A percentile compares a stretch with the other conserved stretches of the same genome.
Evolutionary conservation across 2,888 invertebrate genomes (phyloP).

Genomic region (Galeopsomyia nigrocyanea): DNA sequence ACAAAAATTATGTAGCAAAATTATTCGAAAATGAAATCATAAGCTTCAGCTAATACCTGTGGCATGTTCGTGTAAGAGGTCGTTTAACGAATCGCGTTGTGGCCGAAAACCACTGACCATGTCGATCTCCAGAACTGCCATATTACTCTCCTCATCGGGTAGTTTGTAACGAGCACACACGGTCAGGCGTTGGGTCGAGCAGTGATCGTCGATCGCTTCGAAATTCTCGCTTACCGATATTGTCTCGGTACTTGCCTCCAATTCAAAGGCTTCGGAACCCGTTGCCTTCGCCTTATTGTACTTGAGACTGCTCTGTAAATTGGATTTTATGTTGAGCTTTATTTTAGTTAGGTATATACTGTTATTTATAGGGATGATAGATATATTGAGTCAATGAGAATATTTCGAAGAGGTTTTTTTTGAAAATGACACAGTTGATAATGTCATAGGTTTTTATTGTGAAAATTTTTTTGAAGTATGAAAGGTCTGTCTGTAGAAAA

Average conservation of each 20-base stretch:
- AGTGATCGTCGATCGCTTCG: slow-evolving; percentile 66
- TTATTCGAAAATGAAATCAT: background rate
- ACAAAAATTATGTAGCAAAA: background rate
- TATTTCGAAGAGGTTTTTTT: too few relatives aligned
- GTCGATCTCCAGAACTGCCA: slow-evolving; percentile 73
- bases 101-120: slow-evolving; percentile 77
- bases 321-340: background rate
- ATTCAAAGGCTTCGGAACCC: slow-evolving; percentile 71
- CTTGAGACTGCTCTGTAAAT: slow-evolving; percentile 68
- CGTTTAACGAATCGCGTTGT: slow-evolving; percentile 73
- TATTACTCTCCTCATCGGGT: slow-evolving; percentile 71
- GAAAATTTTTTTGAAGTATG: too few relatives aligned
- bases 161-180: slow-evolving; percentile 63
- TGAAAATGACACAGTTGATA: too few relatives aligned
- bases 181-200: slow-evolving; percentile 68
- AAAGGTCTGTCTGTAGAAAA: too few relatives aligned
- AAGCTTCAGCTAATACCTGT: too few relatives aligned
- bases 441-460: too few relatives aligned
- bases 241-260: slow-evolving; percentile 68
- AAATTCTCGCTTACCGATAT: slow-evolving; percentile 48
- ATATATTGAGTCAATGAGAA: too few relatives aligned
- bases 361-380: too few relatives aligned
- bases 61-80: slow-evolving; percentile 69
- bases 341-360: too few relatives aligned
- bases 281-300: slow-evolving; percentile 71